These are phyloP conservation scores for Pantelozetes paolii DNA, from an alignment of 2,888 invertebrate species.

Conservation along the genomic window DNA sequence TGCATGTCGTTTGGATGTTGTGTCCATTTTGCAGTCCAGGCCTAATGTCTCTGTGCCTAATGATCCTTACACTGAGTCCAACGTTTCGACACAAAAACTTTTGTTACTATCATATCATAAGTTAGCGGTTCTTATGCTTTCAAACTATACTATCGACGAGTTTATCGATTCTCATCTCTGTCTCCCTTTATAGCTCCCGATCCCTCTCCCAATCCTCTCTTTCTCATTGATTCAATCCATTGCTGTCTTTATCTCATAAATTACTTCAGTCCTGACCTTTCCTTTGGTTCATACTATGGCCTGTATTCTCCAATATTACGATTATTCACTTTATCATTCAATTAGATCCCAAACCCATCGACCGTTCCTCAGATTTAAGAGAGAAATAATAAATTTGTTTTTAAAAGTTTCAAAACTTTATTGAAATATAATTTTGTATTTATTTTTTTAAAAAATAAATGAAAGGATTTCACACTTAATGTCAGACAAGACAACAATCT, in stretches of 20 bases:
- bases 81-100: conserved; percentile 35
- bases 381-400: not conserved
- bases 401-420: not conserved
- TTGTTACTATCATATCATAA: conserved; percentile 32
- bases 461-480: no score
- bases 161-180: conserved; percentile 13
- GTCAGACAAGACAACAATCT: not conserved
- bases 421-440: not conserved
- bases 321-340: conserved; percentile 30
- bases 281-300: not conserved
- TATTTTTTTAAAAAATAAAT: no score
- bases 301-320: conserved; percentile 1
- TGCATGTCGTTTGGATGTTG: conserved; percentile 26
- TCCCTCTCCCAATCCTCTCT: not conserved
- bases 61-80: conserved; percentile 33
- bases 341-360: not conserved
- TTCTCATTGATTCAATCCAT: conserved; percentile 15
- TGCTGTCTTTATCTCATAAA: conserved; percentile 28
- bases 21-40: conserved; percentile 27
- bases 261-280: conserved; percentile 25
- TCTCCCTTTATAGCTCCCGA: not conserved
- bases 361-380: not conserved
- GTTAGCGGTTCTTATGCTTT: conserved; percentile 25
- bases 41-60: conserved; percentile 31
- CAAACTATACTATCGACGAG: not conserved